Conservation (phyloP, 2,888 invertebrate genomes). For the Drosophila peninsularis region DNA sequence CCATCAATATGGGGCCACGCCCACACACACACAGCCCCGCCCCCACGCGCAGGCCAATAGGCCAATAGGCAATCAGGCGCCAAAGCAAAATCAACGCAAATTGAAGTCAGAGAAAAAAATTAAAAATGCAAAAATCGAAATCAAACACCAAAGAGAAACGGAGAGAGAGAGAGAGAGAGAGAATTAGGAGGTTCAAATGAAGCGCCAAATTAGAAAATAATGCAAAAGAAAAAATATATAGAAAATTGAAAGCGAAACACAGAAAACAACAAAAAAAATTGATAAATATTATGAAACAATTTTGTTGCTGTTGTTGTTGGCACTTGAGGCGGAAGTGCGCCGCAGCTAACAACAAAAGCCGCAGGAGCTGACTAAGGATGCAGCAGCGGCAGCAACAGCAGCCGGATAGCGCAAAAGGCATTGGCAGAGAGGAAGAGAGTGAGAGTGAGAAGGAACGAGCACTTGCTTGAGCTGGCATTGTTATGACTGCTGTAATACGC, state of each 20-base stretch:
- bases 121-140: slow-evolving; percentile 62
- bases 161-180: background rate
- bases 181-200: slow-evolving; percentile 50
- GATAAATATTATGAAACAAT: slow-evolving; percentile 41
- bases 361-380: slow-evolving; percentile 47
- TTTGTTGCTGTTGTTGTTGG: slow-evolving; percentile 38
- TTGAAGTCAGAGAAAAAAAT: slow-evolving; percentile 57
- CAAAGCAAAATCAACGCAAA: slow-evolving; percentile 62
- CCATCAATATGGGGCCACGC: slow-evolving; percentile 53
- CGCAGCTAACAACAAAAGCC: slow-evolving; percentile 62
- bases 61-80: slow-evolving; percentile 57
- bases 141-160: slow-evolving; percentile 8
- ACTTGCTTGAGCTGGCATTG: slow-evolving; percentile 58
- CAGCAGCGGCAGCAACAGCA: slow-evolving; percentile 38
- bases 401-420: slow-evolving; percentile 36
- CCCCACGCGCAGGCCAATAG: slow-evolving; percentile 2
- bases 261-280: slow-evolving; percentile 22
- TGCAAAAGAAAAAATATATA: slow-evolving; percentile 14
- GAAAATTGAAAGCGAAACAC: slow-evolving; percentile 23
- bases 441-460: background rate
- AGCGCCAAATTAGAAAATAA: slow-evolving; percentile 73
- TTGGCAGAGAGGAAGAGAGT: background rate
- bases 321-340: slow-evolving; percentile 71
- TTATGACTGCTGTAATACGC: slow-evolving; percentile 78
- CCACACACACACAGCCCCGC: slow-evolving; percentile 2